These are phyloP conservation scores for Dimorphilus gyrociliatus DNA, from an alignment of 2,888 invertebrate species.

Conservation along the genomic window DNA sequence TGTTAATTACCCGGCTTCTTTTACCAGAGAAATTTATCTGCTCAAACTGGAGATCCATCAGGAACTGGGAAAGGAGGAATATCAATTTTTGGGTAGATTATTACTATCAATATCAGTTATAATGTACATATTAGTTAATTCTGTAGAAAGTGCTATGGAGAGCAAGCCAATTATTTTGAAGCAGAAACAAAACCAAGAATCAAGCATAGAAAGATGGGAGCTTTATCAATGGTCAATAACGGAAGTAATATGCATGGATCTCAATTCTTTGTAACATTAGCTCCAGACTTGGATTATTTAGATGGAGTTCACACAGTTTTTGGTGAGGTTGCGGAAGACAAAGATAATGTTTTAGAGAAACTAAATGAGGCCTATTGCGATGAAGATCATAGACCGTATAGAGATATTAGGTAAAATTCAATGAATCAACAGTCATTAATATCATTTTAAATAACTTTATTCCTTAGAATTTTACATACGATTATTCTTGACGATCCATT, in stretches of 20 bases:
- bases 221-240: slow-evolving; percentile 83
- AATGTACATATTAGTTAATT: slow-evolving; percentile 4
- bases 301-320: slow-evolving; percentile 77
- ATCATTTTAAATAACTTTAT: too few species aligned
- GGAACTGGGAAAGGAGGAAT: slow-evolving; percentile 78
- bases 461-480: slow-evolving; percentile 82
- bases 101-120: slow-evolving; percentile 5
- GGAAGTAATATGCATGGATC: slow-evolving; percentile 60
- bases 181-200: slow-evolving; percentile 77
- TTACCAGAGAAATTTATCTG: slow-evolving; percentile 63
- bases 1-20: slow-evolving; percentile 7
- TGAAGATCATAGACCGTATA: slow-evolving; percentile 68
- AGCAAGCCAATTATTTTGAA: slow-evolving; percentile 70
- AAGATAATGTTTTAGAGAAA: slow-evolving; percentile 64
- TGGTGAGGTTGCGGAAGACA: slow-evolving; percentile 73
- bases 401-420: slow-evolving; percentile 53
- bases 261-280: slow-evolving; percentile 83
- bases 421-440: background rate
- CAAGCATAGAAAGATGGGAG: slow-evolving; percentile 66
- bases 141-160: slow-evolving; percentile 56
- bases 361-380: slow-evolving; percentile 89
- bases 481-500: slow-evolving; percentile 89
- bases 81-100: slow-evolving; percentile 57
- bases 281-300: slow-evolving; percentile 66
- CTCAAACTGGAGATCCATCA: slow-evolving; percentile 91